Evolutionary conservation across 1,140 invertebrate genomes (phyloP), one percentile per base, ranked within the genome.

Genomic region (Triops longicaudatus): DNA sequence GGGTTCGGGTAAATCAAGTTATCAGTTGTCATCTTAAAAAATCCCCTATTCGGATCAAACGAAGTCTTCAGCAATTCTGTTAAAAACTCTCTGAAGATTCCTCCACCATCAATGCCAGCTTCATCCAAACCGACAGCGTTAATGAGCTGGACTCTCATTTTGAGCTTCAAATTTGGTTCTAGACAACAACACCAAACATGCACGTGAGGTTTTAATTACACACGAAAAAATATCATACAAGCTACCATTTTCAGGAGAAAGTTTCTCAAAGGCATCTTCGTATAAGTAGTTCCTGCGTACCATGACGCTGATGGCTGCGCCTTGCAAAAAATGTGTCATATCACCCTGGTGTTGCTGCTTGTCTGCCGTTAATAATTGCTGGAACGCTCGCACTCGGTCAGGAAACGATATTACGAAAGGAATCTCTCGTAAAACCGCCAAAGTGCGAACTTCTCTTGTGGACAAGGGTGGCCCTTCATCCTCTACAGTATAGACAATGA

Each of bases 1-100:
- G 97, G 97, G 85, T 98, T 99, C 0, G 97, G 97, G 85, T 98
- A 99, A 11, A 99, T 83, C 83, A 94, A 90, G 82, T 97, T 95
- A 81, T 98, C 95, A 79, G 91, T 91, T 0, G 96, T 98, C 17
- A 96, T 86, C 75, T 92, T 84, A 83, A 99, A 99, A 81, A 98
- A 93, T 0, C 97, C 97, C 63, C 96, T 87, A 83, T 98, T 98
- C 0, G 97, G 97, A 87, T 99, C 96, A 84, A 98, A 98, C 0
- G 94, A 93, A 0, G 96, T 97, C 84, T 96, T 97, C 7, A 98
- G 84, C 6, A 98, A 85, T 83, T 97, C 94, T 1, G 91, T 93
- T 0, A 96, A 85, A 83, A 97, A 97, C 84, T 98, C 97, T 63
- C 97, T 86, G 79, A 88, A 88, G 80, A 98, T 92, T 2, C 97